A percentile compares a stretch with the other conserved stretches of the same genome.
These are phyloP conservation scores for Callipepla squamata DNA, from an alignment of 2,113 vertebrate genomes.

Conservation along the genomic window DNA sequence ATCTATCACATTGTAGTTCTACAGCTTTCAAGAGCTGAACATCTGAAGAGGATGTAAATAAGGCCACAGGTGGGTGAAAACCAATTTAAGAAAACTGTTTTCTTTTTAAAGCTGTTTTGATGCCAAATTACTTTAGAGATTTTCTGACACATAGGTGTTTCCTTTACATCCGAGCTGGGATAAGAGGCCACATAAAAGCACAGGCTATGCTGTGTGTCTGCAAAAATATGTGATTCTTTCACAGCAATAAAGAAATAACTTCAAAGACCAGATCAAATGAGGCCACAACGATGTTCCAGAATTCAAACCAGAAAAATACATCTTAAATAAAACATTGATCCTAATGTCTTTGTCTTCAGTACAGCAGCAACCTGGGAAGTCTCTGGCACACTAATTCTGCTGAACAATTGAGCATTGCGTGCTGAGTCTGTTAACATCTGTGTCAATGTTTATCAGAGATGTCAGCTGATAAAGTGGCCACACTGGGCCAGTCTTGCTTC, in stretches of 20 bases:
- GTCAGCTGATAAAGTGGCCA: background rate
- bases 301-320: background rate
- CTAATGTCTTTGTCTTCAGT: background rate
- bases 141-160: background rate
- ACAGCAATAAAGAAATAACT: background rate
- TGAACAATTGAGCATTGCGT: background rate
- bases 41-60: background rate
- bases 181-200: background rate
- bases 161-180: background rate
- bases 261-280: background rate
- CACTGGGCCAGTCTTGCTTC: rapidly evolving
- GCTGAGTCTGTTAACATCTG: background rate
- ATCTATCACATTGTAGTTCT: background rate
- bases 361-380: background rate
- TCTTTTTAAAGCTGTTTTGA: background rate
- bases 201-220: rapidly evolving
- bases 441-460: background rate
- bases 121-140: background rate
- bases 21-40: background rate
- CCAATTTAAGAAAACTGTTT: background rate
- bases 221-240: background rate
- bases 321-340: slow-evolving; percentile 36
- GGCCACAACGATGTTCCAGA: background rate
- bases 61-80: background rate
- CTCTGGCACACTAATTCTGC: background rate